A percentile compares a stretch with the other conserved stretches of the same genome.
phyloP scores from a whole-genome alignment of 2,113 vertebrate species.

The Albula glossodonta region DNA sequence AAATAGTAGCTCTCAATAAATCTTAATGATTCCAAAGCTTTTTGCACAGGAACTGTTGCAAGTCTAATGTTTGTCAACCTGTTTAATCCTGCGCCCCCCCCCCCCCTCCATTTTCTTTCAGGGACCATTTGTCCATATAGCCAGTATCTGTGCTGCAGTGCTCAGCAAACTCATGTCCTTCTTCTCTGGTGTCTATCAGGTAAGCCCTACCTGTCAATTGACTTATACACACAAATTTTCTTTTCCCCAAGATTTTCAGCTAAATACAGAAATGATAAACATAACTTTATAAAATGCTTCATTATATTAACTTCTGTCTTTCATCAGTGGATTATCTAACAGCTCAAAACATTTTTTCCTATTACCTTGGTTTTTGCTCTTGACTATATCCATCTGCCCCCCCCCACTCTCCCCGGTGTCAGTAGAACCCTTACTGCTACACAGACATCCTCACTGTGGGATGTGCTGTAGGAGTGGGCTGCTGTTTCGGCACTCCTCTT shows the following conservation, averaged over 20 bases:
- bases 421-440: conserved; percentile 98
- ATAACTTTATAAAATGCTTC: too few species aligned
- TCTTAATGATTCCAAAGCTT: too few species aligned
- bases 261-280: too few species aligned
- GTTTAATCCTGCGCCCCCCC: not conserved
- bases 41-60: too few species aligned
- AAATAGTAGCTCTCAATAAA: too few species aligned
- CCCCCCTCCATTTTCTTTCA: conserved; percentile 48
- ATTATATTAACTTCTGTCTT: too few species aligned
- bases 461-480: conserved; percentile 95
- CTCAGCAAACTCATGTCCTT: conserved; percentile 93
- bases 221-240: too few species aligned
- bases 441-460: conserved; percentile 96
- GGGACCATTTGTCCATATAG: conserved; percentile 97
- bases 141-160: conserved; percentile 94
- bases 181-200: conserved; percentile 94
- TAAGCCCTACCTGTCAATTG: conserved; percentile 79
- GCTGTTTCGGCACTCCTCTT: conserved; percentile 96
- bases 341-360: too few species aligned
- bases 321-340: too few species aligned
- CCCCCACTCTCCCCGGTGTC: conserved; percentile 61
- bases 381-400: not conserved
- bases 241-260: too few species aligned
- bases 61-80: not conserved
- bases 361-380: not conserved